phyloP scores from a whole-genome alignment of 2,113 vertebrate species.

The Platysteira castanea region DNA sequence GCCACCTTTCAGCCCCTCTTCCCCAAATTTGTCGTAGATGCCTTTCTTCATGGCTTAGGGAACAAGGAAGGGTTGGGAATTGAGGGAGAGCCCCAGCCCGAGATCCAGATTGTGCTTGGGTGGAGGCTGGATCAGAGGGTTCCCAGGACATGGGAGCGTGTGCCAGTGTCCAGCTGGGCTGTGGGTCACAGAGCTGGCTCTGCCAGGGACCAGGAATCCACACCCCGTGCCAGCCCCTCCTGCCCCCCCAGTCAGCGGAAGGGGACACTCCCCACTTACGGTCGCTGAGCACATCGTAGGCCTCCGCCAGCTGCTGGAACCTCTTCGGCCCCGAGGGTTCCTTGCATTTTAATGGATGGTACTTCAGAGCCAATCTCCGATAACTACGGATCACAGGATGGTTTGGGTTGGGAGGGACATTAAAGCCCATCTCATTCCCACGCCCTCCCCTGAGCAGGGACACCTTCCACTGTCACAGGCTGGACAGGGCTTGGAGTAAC shows the following conservation, averaged over 20 bases:
- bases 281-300: constrained; percentile 92
- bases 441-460: background rate
- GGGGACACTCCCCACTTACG: constrained; percentile 73
- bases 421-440: background rate
- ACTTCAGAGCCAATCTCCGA: constrained; percentile 82
- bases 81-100: background rate
- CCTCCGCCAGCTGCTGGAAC: constrained; percentile 84
- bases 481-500: background rate
- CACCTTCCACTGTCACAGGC: fast-evolving
- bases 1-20: constrained; percentile 89
- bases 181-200: background rate
- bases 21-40: constrained; percentile 92
- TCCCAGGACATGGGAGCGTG: fast-evolving
- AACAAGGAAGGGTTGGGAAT: background rate
- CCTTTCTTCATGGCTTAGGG: constrained; percentile 84
- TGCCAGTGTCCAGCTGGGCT: background rate
- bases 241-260: background rate
- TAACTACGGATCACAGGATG: constrained; percentile 64
- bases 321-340: constrained; percentile 62
- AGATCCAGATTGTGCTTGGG: background rate
- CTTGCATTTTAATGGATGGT: constrained; percentile 77
- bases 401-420: fast-evolving
- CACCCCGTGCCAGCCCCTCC: background rate
- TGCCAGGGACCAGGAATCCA: fast-evolving
- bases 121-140: fast-evolving